A percentile compares a stretch with the other conserved stretches of the same genome.
Conservation (phyloP, 2,888 invertebrate genomes). For the Hirtodrosophila trivittata region DNA sequence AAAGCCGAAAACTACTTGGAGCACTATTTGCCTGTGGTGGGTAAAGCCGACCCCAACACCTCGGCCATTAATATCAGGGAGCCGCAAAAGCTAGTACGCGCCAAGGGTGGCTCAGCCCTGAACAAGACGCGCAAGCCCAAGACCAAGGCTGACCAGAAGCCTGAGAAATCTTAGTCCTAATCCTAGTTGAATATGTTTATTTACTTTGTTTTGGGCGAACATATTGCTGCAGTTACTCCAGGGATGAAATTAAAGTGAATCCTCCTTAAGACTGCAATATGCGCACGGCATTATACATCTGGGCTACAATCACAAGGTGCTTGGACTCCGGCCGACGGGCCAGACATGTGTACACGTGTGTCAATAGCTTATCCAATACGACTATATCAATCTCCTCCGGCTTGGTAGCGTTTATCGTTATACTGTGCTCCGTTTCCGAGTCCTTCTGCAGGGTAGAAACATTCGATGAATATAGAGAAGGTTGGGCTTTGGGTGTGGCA, state of each 20-base stretch:
- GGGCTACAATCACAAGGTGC: slow-evolving; percentile 84
- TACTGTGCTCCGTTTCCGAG: slow-evolving; percentile 37
- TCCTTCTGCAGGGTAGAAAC: slow-evolving; percentile 49
- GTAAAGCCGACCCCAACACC: slow-evolving; percentile 39
- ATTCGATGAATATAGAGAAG: not conserved
- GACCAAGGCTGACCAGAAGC: slow-evolving; percentile 15
- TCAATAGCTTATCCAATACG: slow-evolving; percentile 82
- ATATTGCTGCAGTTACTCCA: slow-evolving; percentile 18
- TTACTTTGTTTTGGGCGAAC: slow-evolving; percentile 18
- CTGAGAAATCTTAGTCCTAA: not conserved
- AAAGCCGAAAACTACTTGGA: slow-evolving; percentile 74
- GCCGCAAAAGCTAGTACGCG: slow-evolving; percentile 13
- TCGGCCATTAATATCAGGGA: slow-evolving; percentile 52
- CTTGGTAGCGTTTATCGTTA: slow-evolving; percentile 76
- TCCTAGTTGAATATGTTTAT: slow-evolving; percentile 8
- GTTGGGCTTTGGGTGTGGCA: slow-evolving; percentile 32
- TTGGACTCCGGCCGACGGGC: slow-evolving; percentile 81
- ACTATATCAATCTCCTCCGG: slow-evolving; percentile 80
- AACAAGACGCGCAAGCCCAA: slow-evolving; percentile 7
- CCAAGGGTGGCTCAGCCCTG: slow-evolving; percentile 18
- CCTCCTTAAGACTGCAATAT: slow-evolving; percentile 66
- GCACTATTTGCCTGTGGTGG: slow-evolving; percentile 62
- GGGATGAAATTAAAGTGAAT: slow-evolving; percentile 39
- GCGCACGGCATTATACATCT: slow-evolving; percentile 85
- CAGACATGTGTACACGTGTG: slow-evolving; percentile 83